Conservation (phyloP, 1,140 invertebrate genomes). For the Orchestia grillus region DNA sequence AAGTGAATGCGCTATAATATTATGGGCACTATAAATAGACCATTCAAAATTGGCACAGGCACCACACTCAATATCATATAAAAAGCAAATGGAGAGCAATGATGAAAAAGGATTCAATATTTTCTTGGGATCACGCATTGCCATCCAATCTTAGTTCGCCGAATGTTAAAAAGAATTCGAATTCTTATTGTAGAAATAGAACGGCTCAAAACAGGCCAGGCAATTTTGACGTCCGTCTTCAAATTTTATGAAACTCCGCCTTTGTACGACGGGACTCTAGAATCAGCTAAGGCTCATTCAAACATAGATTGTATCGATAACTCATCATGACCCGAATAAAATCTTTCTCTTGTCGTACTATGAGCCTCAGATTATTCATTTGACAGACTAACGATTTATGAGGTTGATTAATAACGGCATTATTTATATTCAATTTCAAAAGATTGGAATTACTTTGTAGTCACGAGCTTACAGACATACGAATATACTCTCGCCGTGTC, state of each 20-base stretch:
- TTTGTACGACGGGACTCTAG: not conserved
- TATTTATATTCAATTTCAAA: not conserved
- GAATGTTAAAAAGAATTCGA: not conserved
- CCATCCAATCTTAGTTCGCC: not conserved
- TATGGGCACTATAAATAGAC: not conserved
- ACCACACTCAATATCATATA: not conserved
- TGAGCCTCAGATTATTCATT: not conserved
- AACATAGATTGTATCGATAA: not conserved
- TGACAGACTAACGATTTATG: not conserved
- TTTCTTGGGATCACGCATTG: not conserved
- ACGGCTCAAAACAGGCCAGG: not conserved
- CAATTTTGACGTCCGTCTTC: not conserved
- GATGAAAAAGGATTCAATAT: not conserved
- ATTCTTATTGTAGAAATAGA: not conserved
- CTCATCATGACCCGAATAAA: not conserved
- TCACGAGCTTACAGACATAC: not conserved
- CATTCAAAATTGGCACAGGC: not conserved
- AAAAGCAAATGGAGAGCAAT: not conserved
- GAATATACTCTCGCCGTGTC: too few relatives aligned
- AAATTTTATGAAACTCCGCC: not conserved
- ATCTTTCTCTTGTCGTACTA: not conserved
- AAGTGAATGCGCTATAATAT: not conserved
- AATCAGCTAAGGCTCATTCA: not conserved
- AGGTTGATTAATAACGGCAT: not conserved
- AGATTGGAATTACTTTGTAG: not conserved